Base-by-base conservation (phyloP, 2,113 vertebrate genomes). In the Suricata suricatta region DNA sequence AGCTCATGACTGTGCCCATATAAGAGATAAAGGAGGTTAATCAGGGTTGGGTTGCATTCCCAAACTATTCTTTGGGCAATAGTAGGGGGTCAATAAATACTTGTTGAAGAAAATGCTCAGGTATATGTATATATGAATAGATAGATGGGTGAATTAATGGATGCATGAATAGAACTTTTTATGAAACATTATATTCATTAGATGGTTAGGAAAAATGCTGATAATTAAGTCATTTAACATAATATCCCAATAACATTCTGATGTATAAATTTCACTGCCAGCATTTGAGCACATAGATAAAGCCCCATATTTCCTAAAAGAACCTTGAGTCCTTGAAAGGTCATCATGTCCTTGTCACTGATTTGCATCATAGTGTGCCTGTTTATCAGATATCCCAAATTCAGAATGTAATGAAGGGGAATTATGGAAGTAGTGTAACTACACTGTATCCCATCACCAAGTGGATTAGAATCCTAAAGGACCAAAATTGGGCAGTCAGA, bases 251-350 rank as follows among this genome's bases (percentile, higher is more conserved):
- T 80, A 80, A 85, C 19, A 68, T 92, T 60, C 2, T 76, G 27
- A 25, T 77, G 19, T 71, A 97, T 31, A 84, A 68, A 93, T 91
- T 72, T 90, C 31, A 90, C 41, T 91, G 69, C 50, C 60, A 93
- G 52, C 87, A 60, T 79, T 87, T 84, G 21, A 52, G 25, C 25
- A 64, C 68, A 63, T 86, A 50, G 31, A 33, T 82, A 82, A 84
- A 71, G n/a, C 10, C 21, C 21, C 38, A 0, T 80, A 50, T 80
- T 71, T 89, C 81, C 72, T 82, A 84, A 83, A 69, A 87, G 83
- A 31, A 93, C 13, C n/a, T 33, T 74, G 63, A 90, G 29, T 88
- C 14, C 15, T 33, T 80, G 54, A 90, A 83, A 41, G 14, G 81
- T 92, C 81, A 69, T 81, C 50, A 85, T 60, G 44, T 31, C 17